Percentiles rank a stretch among this genome's conserved stretches.
phyloP scores from a whole-genome alignment of 2,113 vertebrate species.

The Laticauda colubrina region DNA sequence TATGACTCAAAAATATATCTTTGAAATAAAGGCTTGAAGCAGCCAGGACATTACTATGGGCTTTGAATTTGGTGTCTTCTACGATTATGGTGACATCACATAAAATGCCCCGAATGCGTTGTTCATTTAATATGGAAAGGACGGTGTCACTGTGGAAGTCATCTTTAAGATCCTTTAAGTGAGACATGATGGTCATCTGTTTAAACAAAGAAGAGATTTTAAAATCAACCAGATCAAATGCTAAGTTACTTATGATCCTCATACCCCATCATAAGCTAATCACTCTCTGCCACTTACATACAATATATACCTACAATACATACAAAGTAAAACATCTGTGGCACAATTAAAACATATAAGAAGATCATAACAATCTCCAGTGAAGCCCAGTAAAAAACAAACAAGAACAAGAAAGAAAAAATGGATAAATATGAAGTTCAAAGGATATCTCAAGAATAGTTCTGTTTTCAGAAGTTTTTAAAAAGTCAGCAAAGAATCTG shows the following conservation, averaged over 20 bases:
- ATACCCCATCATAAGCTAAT: neutral
- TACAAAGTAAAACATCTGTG: neutral
- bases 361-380: neutral
- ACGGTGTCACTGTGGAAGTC: slow-evolving; percentile 85
- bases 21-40: slow-evolving; percentile 95
- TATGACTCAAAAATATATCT: slow-evolving; percentile 84
- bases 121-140: slow-evolving; percentile 90
- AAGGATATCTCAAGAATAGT: neutral
- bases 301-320: neutral
- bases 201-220: slow-evolving; percentile 45
- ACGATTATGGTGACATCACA: slow-evolving; percentile 97
- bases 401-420: neutral
- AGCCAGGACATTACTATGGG: slow-evolving; percentile 94
- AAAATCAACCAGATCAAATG: slow-evolving; percentile 26
- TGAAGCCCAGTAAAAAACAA: neutral
- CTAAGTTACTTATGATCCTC: slow-evolving; percentile 9
- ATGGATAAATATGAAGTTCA: neutral
- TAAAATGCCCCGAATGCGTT: slow-evolving; percentile 89
- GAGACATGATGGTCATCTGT: slow-evolving; percentile 90
- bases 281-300: neutral
- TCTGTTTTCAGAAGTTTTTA: neutral
- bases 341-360: neutral
- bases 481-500: neutral
- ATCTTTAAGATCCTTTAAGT: slow-evolving; percentile 87
- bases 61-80: slow-evolving; percentile 96